Evolutionary conservation across 2,888 invertebrate genomes (phyloP).

Genomic region (Cephus sareptanus): DNA sequence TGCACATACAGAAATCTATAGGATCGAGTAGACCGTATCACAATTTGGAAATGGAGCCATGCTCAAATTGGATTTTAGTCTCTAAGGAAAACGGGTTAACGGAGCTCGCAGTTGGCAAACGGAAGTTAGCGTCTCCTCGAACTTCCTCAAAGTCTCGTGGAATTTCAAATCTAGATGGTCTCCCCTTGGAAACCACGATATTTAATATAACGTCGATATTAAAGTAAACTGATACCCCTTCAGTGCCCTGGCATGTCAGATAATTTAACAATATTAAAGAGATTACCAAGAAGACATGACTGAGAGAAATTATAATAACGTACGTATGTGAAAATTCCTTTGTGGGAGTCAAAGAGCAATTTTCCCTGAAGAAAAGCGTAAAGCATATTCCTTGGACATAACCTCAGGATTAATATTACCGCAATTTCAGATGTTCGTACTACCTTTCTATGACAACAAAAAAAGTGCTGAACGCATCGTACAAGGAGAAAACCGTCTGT

Average conservation of each 20-base stretch:
- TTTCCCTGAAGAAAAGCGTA: too few species aligned
- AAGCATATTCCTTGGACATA: too few species aligned
- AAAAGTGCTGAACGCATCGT: too few species aligned
- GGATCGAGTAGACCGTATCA: conserved; percentile 29
- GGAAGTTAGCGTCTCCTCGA: conserved; percentile 39
- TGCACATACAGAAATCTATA: not conserved
- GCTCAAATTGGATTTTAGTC: conserved; percentile 54
- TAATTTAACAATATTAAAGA: not conserved
- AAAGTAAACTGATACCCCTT: not conserved
- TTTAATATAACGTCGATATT: conserved; percentile 30
- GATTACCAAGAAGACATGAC: too few species aligned
- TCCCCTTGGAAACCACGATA: conserved; percentile 39
- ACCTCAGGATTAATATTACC: too few species aligned
- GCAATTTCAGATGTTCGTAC: too few species aligned
- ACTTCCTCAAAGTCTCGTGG: conserved; percentile 37
- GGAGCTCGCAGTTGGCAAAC: conserved; percentile 35
- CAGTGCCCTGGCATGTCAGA: not conserved
- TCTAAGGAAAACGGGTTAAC: conserved; percentile 38
- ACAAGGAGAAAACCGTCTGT: too few species aligned
- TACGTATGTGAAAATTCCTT: too few species aligned
- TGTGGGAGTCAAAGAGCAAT: too few species aligned
- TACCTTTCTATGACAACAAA: too few species aligned
- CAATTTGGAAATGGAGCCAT: conserved; percentile 46
- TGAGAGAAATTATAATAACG: too few species aligned
- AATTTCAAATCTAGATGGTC: conserved; percentile 48